Base-by-base conservation (phyloP, 2,888 invertebrate species). In the Polyommatus icarus region DNA sequence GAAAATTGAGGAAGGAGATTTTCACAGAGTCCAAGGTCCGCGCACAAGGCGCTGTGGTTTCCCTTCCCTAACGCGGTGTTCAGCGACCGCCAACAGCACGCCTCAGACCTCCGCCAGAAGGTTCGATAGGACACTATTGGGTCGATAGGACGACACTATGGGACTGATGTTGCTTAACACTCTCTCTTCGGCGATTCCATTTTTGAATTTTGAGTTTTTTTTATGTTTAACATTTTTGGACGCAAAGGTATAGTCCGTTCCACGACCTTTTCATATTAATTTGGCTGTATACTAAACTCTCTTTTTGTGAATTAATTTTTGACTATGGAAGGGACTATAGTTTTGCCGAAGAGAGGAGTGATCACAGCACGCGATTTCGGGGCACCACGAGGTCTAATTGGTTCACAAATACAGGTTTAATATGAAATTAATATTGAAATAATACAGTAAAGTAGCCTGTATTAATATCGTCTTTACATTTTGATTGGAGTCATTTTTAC, bases 61-160 rank as follows among this genome's bases (percentile, higher is more conserved):
- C 95, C 95, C 87, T 95, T 95, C 87, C 93, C 94, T 88, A 94
- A 95, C 89, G 95, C 95, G 82, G 93, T 95, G 88, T 95, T 95
- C 90, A 91, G 90, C 85, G 95, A 95, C 83, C 90, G 91, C 87
- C 88, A 86, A 80, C 91, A 94, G 80, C 95, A 95, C 85, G 87
- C 89, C 78, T 91, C 92, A 84, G 93, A 93, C 83, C 89, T 94
- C 83, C 88, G 94, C 83, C 91, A 89, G 86, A 93, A 94, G 94
- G 94, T 94, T 93, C 89, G 93, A 81, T 79, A 79, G 80, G 81
- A 61, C 20, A 61, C 61, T 24, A 61, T 61, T 61, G 61, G 80
- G 77, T 79, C 57, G 79, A 79, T 79, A 79, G 78, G 78, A 71
- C 77, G 77, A 78, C 80, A 79, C 75, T 79, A 40, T 73, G 82